Conservation (phyloP, 2,797 vertebrate genomes). For the Nasua narica region DNA sequence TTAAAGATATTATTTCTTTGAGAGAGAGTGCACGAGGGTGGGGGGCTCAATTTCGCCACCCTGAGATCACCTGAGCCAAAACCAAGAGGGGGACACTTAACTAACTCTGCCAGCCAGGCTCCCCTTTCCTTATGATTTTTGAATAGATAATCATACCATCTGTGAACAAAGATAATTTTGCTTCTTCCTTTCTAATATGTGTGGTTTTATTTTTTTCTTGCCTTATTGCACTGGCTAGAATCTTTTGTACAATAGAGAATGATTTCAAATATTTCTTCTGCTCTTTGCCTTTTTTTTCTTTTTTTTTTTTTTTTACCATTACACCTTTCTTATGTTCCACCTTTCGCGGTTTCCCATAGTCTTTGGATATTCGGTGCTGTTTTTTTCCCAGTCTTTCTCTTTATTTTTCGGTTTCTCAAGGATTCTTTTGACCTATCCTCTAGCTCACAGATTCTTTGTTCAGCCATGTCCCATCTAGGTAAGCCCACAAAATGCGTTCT, state of each 20-base stretch:
- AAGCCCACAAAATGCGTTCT: too few relatives aligned
- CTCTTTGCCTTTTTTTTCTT: too few relatives aligned
- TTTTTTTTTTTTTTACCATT: too few relatives aligned
- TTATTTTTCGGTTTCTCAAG: not conserved
- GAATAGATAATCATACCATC: not conserved
- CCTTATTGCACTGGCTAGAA: not conserved
- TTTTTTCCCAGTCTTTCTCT: not conserved
- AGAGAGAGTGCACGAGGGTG: not conserved
- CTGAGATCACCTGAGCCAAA: not conserved
- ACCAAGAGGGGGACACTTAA: not conserved
- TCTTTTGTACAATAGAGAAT: not conserved
- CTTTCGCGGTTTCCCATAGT: not conserved
- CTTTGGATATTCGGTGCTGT: not conserved
- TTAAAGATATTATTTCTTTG: not conserved
- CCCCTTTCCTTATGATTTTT: not conserved
- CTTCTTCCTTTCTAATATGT: not conserved
- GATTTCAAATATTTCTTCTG: not conserved
- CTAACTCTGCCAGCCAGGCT: not conserved
- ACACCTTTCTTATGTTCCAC: not conserved
- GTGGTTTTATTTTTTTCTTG: not conserved
- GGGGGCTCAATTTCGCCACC: not conserved
- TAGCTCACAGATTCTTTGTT: not conserved
- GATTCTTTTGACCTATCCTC: not conserved
- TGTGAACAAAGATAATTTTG: not conserved
- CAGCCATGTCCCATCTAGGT: too few relatives aligned